Evolutionary conservation across 1,140 invertebrate genomes (phyloP).

Genomic region (Arion vulgaris): DNA sequence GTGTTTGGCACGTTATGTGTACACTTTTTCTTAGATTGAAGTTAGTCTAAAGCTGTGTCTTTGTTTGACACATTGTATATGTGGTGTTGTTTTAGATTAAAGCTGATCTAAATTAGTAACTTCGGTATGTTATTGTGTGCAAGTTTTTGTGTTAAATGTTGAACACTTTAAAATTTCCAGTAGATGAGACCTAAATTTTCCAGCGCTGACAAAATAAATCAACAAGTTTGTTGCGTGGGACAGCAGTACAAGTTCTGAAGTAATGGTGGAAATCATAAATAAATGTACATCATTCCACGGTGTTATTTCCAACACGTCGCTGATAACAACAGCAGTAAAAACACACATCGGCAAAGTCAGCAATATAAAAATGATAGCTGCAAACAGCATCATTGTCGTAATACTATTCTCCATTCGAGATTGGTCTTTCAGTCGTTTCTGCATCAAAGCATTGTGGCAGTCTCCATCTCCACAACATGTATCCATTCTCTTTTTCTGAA

Average conservation of each 20-base stretch:
- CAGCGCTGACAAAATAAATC: slow-evolving; percentile 40
- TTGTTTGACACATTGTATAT: too few relatives aligned
- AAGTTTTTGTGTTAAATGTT: too few relatives aligned
- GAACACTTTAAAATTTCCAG: not conserved
- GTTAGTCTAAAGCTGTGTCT: too few relatives aligned
- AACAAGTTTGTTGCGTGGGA: slow-evolving; percentile 46
- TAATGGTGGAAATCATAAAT: slow-evolving; percentile 9
- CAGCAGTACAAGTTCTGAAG: slow-evolving; percentile 34
- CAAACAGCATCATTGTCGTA: slow-evolving; percentile 42
- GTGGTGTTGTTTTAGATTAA: too few relatives aligned
- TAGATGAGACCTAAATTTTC: slow-evolving; percentile 1
- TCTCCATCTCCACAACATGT: not conserved
- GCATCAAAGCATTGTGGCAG: not conserved
- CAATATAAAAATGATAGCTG: slow-evolving; percentile 38
- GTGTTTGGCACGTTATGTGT: too few relatives aligned
- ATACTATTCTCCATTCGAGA: slow-evolving; percentile 17
- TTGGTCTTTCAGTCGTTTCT: not conserved
- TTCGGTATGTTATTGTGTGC: too few relatives aligned
- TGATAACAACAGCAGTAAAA: not conserved
- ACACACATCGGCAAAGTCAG: slow-evolving; percentile 38
- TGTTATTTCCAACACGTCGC: not conserved
- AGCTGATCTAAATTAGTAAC: too few relatives aligned
- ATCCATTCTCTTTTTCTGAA: not conserved
- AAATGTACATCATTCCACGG: not conserved
- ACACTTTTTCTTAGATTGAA: too few relatives aligned